Base-by-base conservation (phyloP, 2,113 vertebrate genomes). In the Notechis scutatus region DNA sequence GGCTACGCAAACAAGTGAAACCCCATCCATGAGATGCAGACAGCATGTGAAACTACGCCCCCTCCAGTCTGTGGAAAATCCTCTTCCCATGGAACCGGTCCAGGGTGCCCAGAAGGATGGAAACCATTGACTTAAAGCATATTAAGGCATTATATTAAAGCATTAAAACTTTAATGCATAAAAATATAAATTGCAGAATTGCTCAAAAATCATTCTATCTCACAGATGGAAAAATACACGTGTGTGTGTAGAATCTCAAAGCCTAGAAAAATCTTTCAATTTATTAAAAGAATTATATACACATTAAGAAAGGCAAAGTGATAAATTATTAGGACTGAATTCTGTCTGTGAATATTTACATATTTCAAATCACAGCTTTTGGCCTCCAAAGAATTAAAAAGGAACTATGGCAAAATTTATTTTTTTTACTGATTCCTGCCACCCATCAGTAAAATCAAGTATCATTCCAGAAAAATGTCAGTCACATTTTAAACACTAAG, bases 381-480 rank as follows among this genome's bases (percentile, higher is more conserved):
- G 29, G 29, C 29, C 29, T 69, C 61, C 85, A 92, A 61, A 61
- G 61, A 92, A 89, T 1, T 0, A 0, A 29, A 39, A 24, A 24
- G 55, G 61, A 88, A 55, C 86, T 91, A 89, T 55, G 74, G 93
- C 7, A 21, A 59, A 14, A 34, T 50, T 50, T 47, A 87, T 94
- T 50, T 88, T 91, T 69, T 91, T 69, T 92, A 90, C 93, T 92
- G 42, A 74, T 90, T 50, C 90, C 64, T 81, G 34, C 14, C 54
- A 91, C 24, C 94, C 93, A 93, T 61, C 54, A 88, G 21, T 92
- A 87, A 59, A 88, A 88, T 21, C 3, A 0, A 0, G 57, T 0
- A 0, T 0, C 42, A 1, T 91, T 87, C 26, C 9, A 85, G 4
- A 23, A 23, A 56, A 11, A 20, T 29, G 11, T 39, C 26, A 69